These are phyloP conservation scores for Melinopterus prodromus DNA, from an alignment of 2,888 invertebrate species.

Conservation along the genomic window DNA sequence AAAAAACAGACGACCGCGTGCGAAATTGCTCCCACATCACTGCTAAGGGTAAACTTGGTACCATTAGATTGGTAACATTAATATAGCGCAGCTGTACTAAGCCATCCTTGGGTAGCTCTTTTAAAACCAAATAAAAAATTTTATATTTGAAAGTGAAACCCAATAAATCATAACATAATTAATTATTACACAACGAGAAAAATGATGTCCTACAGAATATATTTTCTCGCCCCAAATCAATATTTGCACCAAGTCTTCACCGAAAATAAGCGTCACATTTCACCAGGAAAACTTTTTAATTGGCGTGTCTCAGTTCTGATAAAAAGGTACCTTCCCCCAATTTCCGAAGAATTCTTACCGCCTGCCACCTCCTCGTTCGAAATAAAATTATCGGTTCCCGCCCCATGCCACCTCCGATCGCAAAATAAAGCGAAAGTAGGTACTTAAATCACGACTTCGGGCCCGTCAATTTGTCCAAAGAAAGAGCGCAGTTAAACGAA, in stretches of 20 bases:
- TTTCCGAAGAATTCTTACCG: neutral
- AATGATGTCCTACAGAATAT: neutral
- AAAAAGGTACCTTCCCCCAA: neutral
- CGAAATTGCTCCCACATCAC: too few species aligned
- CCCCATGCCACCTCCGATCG: constrained; percentile 15
- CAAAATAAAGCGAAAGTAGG: constrained; percentile 20
- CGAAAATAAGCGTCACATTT: neutral
- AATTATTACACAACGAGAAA: too few species aligned
- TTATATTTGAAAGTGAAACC: too few species aligned
- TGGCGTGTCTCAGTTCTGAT: neutral
- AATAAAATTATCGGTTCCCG: constrained; percentile 35
- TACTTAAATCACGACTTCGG: constrained; percentile 7
- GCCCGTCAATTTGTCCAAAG: constrained; percentile 11
- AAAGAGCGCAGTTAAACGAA: neutral
- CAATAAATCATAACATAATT: too few species aligned
- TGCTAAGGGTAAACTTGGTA: too few species aligned
- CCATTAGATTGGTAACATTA: too few species aligned
- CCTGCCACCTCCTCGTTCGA: neutral
- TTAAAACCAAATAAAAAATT: too few species aligned
- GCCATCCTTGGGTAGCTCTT: too few species aligned
- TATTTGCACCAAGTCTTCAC: neutral
- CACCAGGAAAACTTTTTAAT: neutral
- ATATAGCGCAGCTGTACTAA: too few species aligned
- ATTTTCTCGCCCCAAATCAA: neutral
- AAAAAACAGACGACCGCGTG: too few species aligned